Percentiles rank a stretch among this genome's conserved stretches.
phyloP scores from a whole-genome alignment of 2,113 vertebrate species.

The Prionailurus viverrinus region DNA sequence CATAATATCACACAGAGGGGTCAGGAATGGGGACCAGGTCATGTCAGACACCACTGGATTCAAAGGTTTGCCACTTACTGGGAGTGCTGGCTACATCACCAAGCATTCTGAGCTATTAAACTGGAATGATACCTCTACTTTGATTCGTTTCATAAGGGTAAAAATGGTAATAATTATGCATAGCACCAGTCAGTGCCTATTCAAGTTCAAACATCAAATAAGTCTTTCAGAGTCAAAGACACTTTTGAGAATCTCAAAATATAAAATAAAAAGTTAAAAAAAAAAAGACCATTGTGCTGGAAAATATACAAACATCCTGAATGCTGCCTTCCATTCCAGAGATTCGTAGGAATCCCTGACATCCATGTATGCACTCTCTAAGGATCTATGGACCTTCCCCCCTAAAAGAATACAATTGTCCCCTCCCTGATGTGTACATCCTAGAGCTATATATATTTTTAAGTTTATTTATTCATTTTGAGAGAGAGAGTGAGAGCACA shows the following conservation, averaged over 20 bases:
- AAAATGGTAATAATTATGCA: background rate
- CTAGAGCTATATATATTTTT: background rate
- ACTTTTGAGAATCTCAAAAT: constrained; percentile 9
- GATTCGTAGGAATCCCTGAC: background rate
- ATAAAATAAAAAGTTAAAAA: background rate
- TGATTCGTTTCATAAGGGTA: background rate
- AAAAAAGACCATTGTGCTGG: background rate
- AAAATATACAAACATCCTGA: background rate
- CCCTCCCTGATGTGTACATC: background rate
- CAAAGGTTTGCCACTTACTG: background rate
- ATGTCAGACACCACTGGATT: background rate
- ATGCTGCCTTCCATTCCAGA: background rate
- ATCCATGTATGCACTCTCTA: background rate
- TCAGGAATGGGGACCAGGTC: background rate
- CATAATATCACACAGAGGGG: background rate
- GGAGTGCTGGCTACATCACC: background rate
- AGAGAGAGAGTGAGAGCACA: no score
- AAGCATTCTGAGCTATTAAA: background rate
- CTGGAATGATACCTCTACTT: background rate
- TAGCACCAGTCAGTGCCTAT: no score
- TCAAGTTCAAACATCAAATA: background rate
- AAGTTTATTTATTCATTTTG: no score
- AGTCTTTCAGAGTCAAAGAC: constrained; percentile 5
- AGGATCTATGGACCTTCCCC: background rate
- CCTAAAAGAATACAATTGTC: background rate